phyloP scores from a whole-genome alignment of 2,888 invertebrate genomes.

The Gibbula magus region DNA sequence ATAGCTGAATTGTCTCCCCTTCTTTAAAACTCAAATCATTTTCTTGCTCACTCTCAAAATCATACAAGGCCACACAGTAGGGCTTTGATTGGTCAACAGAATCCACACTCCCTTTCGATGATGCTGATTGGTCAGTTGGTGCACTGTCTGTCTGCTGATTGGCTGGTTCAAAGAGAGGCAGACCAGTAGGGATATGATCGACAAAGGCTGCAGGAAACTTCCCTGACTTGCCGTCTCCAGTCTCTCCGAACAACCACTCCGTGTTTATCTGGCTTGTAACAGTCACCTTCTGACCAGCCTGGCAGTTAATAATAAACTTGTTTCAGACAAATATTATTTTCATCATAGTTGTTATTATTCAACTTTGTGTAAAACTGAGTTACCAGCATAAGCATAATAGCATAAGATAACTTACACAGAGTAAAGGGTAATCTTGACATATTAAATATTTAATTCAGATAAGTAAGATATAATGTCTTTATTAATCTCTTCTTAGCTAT shows the following conservation, averaged over 20 bases:
- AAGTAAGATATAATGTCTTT: no score
- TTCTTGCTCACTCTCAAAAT: slow-evolving; percentile 59
- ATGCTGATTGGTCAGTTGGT: no score
- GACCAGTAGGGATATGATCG: slow-evolving; percentile 34
- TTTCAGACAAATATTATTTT: no score
- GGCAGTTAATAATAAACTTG: background rate
- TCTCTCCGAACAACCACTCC: slow-evolving; percentile 67
- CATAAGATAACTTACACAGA: no score
- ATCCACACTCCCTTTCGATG: background rate
- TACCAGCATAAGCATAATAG: no score
- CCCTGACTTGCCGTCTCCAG: slow-evolving; percentile 49
- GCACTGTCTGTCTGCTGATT: background rate
- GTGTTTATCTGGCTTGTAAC: slow-evolving; percentile 55
- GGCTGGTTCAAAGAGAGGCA: slow-evolving; percentile 23
- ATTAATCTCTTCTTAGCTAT: no score
- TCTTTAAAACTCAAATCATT: slow-evolving; percentile 62
- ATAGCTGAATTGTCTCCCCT: slow-evolving; percentile 65
- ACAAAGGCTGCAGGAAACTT: slow-evolving; percentile 69
- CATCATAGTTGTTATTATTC: no score
- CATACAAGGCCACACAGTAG: slow-evolving; percentile 58
- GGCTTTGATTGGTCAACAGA: slow-evolving; percentile 26
- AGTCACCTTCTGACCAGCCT: slow-evolving; percentile 62
- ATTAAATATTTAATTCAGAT: no score
- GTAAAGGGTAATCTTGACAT: no score
- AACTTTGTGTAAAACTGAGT: no score